Evolutionary conservation across 2,797 vertebrate species (phyloP).

Genomic region (Ibycter americanus): DNA sequence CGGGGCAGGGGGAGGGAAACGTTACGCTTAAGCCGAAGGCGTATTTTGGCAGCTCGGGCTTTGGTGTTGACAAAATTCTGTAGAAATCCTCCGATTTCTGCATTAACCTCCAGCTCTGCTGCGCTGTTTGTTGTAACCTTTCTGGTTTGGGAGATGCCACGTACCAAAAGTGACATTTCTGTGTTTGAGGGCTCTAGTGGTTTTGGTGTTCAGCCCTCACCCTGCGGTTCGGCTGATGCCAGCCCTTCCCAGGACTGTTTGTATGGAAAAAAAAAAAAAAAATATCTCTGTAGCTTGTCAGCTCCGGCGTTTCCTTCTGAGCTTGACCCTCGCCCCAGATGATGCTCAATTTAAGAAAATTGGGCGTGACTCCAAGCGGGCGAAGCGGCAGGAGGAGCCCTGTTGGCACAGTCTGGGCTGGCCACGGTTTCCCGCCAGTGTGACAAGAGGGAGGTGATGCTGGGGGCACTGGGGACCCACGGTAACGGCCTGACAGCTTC

Average conservation of each 20-base stretch:
- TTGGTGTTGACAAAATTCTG: background rate
- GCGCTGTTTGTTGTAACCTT: background rate
- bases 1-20: background rate
- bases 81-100: background rate
- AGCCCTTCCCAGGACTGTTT: rapidly evolving
- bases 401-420: background rate
- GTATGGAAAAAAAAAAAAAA: rapidly evolving
- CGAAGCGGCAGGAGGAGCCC: rapidly evolving
- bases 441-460: background rate
- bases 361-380: rapidly evolving
- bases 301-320: rapidly evolving
- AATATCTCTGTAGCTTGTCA: rapidly evolving
- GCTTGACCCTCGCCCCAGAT: rapidly evolving
- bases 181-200: rapidly evolving
- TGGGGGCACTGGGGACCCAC: rapidly evolving
- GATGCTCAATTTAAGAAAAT: background rate
- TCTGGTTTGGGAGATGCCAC: background rate
- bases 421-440: rapidly evolving
- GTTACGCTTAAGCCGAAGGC: background rate
- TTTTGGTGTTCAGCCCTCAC: background rate
- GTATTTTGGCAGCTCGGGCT: background rate
- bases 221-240: background rate
- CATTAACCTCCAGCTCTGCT: rapidly evolving
- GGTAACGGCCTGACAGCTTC: rapidly evolving
- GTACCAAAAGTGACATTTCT: rapidly evolving